Evolutionary conservation across 2,113 vertebrate species (phyloP).

Genomic region (Furnarius figulus): DNA sequence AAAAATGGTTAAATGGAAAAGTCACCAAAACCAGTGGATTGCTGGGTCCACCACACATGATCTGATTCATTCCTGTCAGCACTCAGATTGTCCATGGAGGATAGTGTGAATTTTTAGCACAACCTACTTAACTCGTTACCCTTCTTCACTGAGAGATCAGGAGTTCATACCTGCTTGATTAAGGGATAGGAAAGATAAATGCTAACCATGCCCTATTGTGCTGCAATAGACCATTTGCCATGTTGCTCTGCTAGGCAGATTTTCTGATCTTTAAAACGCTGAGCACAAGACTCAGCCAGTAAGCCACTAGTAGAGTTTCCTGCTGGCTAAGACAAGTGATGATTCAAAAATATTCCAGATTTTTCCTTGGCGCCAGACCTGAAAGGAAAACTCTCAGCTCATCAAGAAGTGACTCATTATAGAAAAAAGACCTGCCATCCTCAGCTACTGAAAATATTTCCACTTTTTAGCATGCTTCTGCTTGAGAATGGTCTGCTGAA

Average conservation of each 20-base stretch:
- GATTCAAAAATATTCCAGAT: neutral
- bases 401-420: conserved; percentile 24
- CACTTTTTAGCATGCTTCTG: neutral
- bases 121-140: neutral
- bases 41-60: fast-evolving
- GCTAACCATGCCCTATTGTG: neutral
- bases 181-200: neutral
- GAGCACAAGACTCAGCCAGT: neutral
- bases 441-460: neutral
- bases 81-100: neutral
- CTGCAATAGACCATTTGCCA: neutral
- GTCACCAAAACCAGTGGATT: neutral
- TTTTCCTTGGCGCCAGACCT: neutral
- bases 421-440: conserved; percentile 9
- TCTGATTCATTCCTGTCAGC: neutral
- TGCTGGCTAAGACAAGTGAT: neutral
- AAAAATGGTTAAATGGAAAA: neutral
- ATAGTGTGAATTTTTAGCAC: neutral
- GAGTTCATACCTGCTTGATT: neutral
- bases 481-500: conserved; percentile 12
- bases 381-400: conserved; percentile 22
- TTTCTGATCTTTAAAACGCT: conserved; percentile 6
- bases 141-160: neutral
- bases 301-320: conserved; percentile 4
- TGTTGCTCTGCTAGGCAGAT: neutral